Evolutionary conservation across 2,113 vertebrate genomes (phyloP), one percentile per base, ranked within the genome.

Genomic region (Jacana jacana): DNA sequence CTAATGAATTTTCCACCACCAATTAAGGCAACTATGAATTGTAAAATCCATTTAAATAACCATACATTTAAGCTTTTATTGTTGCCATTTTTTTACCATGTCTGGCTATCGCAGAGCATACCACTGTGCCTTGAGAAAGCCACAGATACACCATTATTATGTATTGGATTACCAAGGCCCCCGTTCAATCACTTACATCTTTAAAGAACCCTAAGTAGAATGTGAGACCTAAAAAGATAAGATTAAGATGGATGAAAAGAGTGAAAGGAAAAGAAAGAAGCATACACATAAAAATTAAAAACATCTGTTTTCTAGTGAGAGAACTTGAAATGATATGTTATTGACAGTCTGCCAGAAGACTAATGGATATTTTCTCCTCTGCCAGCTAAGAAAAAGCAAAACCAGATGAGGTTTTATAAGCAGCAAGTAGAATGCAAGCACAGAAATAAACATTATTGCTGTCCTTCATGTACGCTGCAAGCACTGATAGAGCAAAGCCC

Each of bases 361-460:
- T 90, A 90, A 84, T 66, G 48, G 39, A 17, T 84, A 87, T 79
- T 91, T 92, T 35, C 86, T 30, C 51, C 35, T 94, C 55, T 55
- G 61, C 48, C 82, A 80, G 58, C 68, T 86, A 95, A 86, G 63
- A 57, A 89, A 78, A 77, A 88, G 44, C 35, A 93, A 93, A 88
- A 14, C 81, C 4, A 77, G 58, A 82, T 28, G 44, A 93, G 71
- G 19, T 42, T 94, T 82, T 69, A 51, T 18, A 86, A 54, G 30
- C 30, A 90, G 48, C 20, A 81, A 83, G 44, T 18, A 58, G 14
- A 91, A 82, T 3, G 7, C 11, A 86, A 48, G 24, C 27, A 66
- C 4, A 3, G 70, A 89, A 94, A 91, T 60, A 79, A 85, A 68
- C 25, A 72, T 48, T 31, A 72, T 19, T 82, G 35, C 85, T 66